Evolutionary conservation across 2,113 vertebrate species (phyloP).

Genomic region (Arizona elegans): DNA sequence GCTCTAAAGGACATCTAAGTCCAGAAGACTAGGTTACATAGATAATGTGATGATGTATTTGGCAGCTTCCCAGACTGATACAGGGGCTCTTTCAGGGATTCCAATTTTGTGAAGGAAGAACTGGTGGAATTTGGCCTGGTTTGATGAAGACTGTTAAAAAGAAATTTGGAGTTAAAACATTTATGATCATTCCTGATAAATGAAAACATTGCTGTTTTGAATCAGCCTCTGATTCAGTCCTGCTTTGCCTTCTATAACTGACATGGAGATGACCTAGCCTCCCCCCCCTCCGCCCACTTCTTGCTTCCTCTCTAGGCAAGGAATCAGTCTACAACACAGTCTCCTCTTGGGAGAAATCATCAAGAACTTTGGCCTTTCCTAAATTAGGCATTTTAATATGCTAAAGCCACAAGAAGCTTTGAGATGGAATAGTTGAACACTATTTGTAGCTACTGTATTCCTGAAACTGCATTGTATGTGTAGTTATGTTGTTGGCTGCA

Average conservation of each 20-base stretch:
- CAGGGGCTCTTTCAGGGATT: background rate
- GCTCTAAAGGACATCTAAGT: background rate
- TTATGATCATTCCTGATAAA: background rate
- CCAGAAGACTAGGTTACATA: background rate
- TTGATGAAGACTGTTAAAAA: background rate
- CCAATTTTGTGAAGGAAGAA: background rate
- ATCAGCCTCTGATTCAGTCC: background rate
- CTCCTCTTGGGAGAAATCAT: background rate
- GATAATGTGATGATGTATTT: background rate
- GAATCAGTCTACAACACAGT: accelerated
- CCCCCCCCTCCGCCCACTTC: accelerated
- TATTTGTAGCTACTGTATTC: accelerated
- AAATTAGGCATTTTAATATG: background rate
- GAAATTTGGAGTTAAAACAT: background rate
- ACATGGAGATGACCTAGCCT: background rate
- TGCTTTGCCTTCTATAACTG: background rate
- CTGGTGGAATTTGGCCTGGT: background rate
- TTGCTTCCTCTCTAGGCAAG: background rate
- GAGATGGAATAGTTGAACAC: background rate
- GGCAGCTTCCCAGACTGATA: background rate
- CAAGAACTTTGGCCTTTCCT: background rate
- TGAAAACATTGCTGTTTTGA: background rate
- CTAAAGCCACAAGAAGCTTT: constrained; percentile 20
- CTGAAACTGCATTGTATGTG: background rate
- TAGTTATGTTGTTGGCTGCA: background rate